phyloP scores from a whole-genome alignment of 2,113 vertebrate species.

The Alethe castanea region DNA sequence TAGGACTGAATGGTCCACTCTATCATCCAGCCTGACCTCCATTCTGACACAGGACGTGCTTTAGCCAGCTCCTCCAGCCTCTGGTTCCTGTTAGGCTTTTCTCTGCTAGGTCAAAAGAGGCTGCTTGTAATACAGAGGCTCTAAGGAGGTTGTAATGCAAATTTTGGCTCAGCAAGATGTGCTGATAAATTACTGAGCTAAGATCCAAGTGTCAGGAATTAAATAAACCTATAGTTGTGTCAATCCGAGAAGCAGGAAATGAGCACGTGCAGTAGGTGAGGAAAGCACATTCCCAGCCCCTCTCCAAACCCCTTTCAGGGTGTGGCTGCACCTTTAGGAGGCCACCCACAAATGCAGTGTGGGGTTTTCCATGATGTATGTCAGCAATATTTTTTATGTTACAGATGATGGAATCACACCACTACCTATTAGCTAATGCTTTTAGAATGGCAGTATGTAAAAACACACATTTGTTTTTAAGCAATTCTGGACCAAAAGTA shows the following conservation, averaged over 20 bases:
- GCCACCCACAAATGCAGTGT: not conserved
- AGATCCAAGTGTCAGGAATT: not conserved
- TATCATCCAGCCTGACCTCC: conserved; percentile 43
- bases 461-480: not conserved
- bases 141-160: not conserved
- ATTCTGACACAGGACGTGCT: not conserved
- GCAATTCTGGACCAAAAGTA: not conserved
- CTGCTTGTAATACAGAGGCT: not conserved
- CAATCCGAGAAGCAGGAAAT: not conserved
- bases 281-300: not conserved
- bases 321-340: not conserved
- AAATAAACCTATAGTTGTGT: not conserved
- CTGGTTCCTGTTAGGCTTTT: not conserved
- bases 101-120: not conserved
- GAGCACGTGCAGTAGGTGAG: not conserved
- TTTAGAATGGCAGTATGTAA: not conserved
- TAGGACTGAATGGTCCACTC: conserved; percentile 25
- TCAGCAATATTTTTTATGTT: not conserved
- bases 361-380: not conserved
- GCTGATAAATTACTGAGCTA: not conserved
- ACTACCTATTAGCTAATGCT: not conserved
- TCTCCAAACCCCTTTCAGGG: not conserved
- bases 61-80: not conserved
- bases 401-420: not conserved
- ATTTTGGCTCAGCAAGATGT: not conserved